Evolutionary conservation across 2,113 vertebrate species (phyloP).

Genomic region (Setophaga kirtlandii): DNA sequence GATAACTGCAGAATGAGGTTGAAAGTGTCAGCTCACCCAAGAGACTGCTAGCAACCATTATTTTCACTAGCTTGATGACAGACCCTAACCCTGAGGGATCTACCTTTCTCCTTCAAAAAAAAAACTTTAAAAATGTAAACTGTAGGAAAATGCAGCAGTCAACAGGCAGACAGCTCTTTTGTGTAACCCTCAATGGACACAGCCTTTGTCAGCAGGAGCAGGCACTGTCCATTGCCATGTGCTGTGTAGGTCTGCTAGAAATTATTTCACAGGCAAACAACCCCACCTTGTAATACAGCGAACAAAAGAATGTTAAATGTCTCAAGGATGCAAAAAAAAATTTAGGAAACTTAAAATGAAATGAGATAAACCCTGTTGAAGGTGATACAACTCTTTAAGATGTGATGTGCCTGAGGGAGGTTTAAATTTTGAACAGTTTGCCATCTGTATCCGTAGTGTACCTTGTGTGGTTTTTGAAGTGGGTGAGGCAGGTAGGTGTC

Average conservation of each 20-base stretch:
- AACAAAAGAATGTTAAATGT: background rate
- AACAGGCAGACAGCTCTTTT: background rate
- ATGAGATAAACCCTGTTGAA: background rate
- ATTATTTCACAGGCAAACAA: background rate
- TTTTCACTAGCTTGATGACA: background rate
- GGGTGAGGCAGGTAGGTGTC: background rate
- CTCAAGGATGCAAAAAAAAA: background rate
- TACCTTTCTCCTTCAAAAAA: background rate
- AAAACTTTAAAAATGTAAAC: background rate
- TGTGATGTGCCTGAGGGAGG: background rate
- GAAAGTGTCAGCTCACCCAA: background rate
- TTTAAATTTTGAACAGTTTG: background rate
- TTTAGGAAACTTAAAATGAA: background rate
- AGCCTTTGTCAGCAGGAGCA: background rate
- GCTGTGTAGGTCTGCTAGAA: background rate
- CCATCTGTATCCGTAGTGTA: background rate
- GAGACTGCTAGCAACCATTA: background rate
- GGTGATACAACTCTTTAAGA: background rate
- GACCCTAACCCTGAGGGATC: background rate
- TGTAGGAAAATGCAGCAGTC: background rate
- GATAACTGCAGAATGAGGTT: background rate
- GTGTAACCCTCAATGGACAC: accelerated
- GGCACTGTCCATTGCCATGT: background rate
- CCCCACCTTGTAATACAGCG: background rate
- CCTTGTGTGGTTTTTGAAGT: background rate